A percentile compares a stretch with the other conserved stretches of the same genome.
These are phyloP conservation scores for Zoanthus sociatus DNA, from an alignment of 92 coral and sea anemone species.

Conservation along the genomic window DNA sequence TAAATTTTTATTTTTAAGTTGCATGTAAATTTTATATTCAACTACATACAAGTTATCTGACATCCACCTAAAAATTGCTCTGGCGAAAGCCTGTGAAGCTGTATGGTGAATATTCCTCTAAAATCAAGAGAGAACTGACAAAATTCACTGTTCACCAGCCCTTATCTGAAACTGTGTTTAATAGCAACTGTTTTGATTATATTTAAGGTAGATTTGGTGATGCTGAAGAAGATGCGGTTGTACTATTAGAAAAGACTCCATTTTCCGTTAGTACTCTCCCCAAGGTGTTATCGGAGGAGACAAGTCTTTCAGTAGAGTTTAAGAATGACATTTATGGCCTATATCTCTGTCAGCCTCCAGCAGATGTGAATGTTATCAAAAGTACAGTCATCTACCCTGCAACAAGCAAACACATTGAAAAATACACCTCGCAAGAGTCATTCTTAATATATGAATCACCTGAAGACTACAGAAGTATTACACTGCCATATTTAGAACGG, in stretches of 20 bases:
- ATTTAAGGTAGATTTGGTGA: slow-evolving; percentile 71
- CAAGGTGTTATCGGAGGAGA: slow-evolving; percentile 73
- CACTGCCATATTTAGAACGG: slow-evolving; percentile 82
- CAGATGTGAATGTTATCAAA: slow-evolving; percentile 77
- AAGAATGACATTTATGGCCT: slow-evolving; percentile 92
- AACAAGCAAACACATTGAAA: slow-evolving; percentile 84
- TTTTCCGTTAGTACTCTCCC: slow-evolving; percentile 75
- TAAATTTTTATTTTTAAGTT: too few species aligned
- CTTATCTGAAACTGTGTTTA: not conserved
- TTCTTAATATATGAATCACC: slow-evolving; percentile 84
- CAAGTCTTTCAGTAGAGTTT: slow-evolving; percentile 75
- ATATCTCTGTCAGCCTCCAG: slow-evolving; percentile 80
- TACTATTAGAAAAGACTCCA: slow-evolving; percentile 95
- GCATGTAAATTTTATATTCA: too few species aligned
- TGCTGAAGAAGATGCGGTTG: slow-evolving; percentile 89
- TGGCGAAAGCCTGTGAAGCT: too few species aligned
- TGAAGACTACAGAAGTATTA: slow-evolving; percentile 71
- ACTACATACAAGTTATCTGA: too few species aligned
- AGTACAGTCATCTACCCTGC: slow-evolving; percentile 94
- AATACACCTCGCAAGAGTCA: slow-evolving; percentile 79
- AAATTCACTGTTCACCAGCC: too few species aligned
- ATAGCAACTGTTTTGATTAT: not conserved
- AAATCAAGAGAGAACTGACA: too few species aligned
- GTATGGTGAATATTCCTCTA: too few species aligned
- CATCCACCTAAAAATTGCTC: too few species aligned